These are phyloP conservation scores for Papilio polyxenes DNA, from an alignment of 1,140 invertebrate species.

Conservation along the genomic window DNA sequence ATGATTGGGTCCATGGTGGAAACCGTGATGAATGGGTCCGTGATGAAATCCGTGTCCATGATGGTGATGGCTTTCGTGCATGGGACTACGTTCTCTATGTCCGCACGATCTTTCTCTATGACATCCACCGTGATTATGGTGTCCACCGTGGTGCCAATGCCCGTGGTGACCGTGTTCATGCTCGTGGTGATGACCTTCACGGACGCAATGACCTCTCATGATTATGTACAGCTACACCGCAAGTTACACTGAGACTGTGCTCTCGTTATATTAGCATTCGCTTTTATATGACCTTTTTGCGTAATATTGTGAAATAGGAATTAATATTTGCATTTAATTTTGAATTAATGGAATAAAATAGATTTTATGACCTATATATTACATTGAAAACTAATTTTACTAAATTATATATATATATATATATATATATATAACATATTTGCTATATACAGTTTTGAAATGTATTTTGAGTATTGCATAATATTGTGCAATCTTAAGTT, in stretches of 20 bases:
- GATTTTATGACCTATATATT: neutral
- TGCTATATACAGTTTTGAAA: neutral
- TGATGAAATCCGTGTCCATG: neutral
- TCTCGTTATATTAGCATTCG: neutral
- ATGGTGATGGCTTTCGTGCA: neutral
- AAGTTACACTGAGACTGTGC: neutral
- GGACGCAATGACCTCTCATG: slow-evolving; percentile 12
- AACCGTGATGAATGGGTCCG: neutral
- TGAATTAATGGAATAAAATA: neutral
- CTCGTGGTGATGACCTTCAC: neutral
- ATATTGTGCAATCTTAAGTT: neutral
- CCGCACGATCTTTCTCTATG: neutral
- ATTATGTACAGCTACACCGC: neutral
- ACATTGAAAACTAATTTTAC: neutral
- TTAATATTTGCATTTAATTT: neutral
- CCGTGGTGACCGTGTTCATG: neutral
- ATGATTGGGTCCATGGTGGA: neutral
- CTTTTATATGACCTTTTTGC: neutral
- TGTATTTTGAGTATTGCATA: neutral
- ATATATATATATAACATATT: no score
- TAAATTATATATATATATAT: no score
- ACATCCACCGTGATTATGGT: neutral
- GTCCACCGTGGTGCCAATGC: neutral
- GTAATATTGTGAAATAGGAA: slow-evolving; percentile 12
- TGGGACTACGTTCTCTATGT: neutral